Evolutionary conservation across 1,140 invertebrate species (phyloP).

Genomic region (Chymomyza costata): DNA sequence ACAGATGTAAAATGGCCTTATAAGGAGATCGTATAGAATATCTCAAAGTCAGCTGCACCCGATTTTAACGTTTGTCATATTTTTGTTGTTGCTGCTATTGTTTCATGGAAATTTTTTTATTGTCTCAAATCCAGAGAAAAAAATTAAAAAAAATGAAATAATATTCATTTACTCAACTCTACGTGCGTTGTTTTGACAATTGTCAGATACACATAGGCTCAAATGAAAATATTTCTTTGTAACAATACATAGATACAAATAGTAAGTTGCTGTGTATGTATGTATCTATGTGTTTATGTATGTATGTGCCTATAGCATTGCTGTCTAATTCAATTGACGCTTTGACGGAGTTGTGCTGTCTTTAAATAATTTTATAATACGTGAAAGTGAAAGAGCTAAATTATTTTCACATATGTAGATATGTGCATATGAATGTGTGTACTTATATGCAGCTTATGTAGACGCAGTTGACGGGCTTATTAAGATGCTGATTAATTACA

Average conservation of each 20-base stretch:
- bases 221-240: constrained; percentile 13
- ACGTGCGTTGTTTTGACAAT: constrained; percentile 33
- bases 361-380: constrained; percentile 47
- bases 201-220: constrained; percentile 3
- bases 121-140: too few relatives aligned
- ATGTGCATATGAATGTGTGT: too few relatives aligned
- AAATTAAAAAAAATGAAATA: too few relatives aligned
- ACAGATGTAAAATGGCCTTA: too few relatives aligned
- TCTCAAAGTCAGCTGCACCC: too few relatives aligned
- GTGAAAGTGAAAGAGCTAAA: constrained; percentile 44
- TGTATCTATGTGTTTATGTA: constrained; percentile 21
- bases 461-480: constrained; percentile 27
- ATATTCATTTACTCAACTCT: constrained; percentile 38
- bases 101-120: too few relatives aligned
- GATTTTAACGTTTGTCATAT: too few relatives aligned
- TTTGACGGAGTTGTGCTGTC: neutral
- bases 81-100: too few relatives aligned
- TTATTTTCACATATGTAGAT: too few relatives aligned
- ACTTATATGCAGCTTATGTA: too few relatives aligned
- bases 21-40: too few relatives aligned
- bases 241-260: constrained; percentile 5
- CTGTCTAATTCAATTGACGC: constrained; percentile 34
- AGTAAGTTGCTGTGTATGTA: constrained; percentile 20
- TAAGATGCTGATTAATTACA: constrained; percentile 48
- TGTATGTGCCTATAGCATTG: constrained; percentile 4